Evolutionary conservation across 2,888 invertebrate species (phyloP), one percentile per base, ranked within the genome.

Genomic region (Odontocolon sp.): DNA sequence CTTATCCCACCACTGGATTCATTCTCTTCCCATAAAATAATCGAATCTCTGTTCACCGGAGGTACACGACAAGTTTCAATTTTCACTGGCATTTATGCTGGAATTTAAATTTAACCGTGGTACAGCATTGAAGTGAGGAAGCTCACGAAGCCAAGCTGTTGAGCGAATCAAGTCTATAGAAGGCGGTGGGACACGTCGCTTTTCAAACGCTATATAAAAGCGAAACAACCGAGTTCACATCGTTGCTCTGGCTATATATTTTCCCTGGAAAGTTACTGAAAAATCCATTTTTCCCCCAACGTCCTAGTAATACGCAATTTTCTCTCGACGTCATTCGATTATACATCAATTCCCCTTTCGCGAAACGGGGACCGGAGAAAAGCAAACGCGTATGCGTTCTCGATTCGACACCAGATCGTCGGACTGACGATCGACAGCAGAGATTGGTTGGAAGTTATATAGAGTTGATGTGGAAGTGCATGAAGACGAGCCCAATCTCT

Each of bases 261-360:
- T 52, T 69, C 47, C 9, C 33, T 31, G 28, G 50, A 11, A 33
- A 56, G 45, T 75, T 45, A 23, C 26, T 36, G 56, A 42, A 75
- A 75, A 75, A 63, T 69, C 40, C 74, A 75, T 64, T 64, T 69
- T 75, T 75, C 52, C 47, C 50, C 28, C 3, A 3, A 26, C 4
- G 50, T n/a, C 11, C 14, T 6, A 36, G 75, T 75, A 75, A 75
- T 75, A 70, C 66, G 75, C 75, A 75, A 75, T 75, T 75, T 75
- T 66, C 59, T n/a, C 56, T 59, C 69, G 57, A 56, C 69, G 69
- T 69, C 59, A 66, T 75, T 75, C 75, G 75, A 75, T 70, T 75
- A 75, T 70, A 66, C 75, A 66, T 70, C 69, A 64, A 75, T 70
- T 75, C n/a, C 59, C 59, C 69, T 52, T 21, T 31, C 4, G 69